Evolutionary conservation across 2,797 vertebrate species (phyloP), one percentile per base, ranked within the genome.

Genomic region (Molossus molossus): DNA sequence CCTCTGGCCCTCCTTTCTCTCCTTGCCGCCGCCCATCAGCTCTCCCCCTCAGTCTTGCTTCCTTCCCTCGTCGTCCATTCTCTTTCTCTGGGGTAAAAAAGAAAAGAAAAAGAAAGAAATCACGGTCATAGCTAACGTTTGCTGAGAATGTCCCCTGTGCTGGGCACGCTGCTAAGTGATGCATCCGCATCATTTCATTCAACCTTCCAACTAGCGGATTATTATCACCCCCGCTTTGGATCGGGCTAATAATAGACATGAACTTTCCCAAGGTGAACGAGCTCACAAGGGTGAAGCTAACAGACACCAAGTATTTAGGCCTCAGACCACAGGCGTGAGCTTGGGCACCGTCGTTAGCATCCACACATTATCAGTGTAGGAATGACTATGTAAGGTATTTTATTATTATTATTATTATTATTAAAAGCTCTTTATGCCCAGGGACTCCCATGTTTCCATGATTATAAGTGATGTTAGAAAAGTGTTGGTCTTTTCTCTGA

Each of bases 111-210:
- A 33, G 33, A 33, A 15, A 15, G 27, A 64, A 79, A 14, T 60
- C 9, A 4, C 21, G 14, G 23, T 11, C 18, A 17, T 3, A 67
- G 23, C 77, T 53, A 18, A 20, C 14, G 5, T 33, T 48, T 48
- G 65, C 87, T 25, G 27, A 75, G 87, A n/a, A 29, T 25, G 17
- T 65, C 62, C 50, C 33, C 11, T 11, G 5, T 1, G 10, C 12
- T 21, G 48, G 60, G 23, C 3, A 5, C 29, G 23, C 29, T 20
- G 33, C 50, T 29, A 17, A 45, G 37, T 0, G 1, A 13, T 37
- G 6, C 67, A 13, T 1, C 1, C 1, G 2, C 58, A n/a, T 0
- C 20, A 8, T 27, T n/a, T 72, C 58, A 4, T 6, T 27, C 37
- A 17, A 10, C 4, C 62, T 58, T 67, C 29, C 15, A 15, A 45